Evolutionary conservation across 2,797 vertebrate species (phyloP), one percentile per base, ranked within the genome.

Genomic region (Diglossa cyanea): DNA sequence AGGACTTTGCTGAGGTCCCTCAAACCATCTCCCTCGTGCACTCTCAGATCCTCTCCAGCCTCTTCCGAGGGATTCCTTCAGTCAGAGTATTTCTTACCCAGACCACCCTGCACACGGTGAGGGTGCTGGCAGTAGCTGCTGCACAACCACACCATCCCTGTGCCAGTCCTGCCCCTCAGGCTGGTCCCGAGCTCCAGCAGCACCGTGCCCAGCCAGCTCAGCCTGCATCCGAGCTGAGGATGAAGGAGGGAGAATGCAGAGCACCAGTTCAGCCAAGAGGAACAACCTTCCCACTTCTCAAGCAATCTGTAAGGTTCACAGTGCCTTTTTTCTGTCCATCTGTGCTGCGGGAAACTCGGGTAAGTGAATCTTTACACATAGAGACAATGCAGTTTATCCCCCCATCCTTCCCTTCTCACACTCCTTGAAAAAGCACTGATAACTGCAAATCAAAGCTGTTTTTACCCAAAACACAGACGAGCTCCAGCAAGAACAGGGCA

Each of bases 341-440:
- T 90, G 67, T 80, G 58, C 66, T 74, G 62, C 48, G 77, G 85
- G 75, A 88, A 93, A 61, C 74, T 91, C 93, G 75, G 63, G 45
- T 39, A 76, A 58, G 73, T 80, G 44, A 70, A 89, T 92, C 86
- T 94, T 85, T 73, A 73, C 54, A 61, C 5, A 21, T 2, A 67
- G 50, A 96, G 67, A 86, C 60, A 84, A 63, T 81, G 28, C 11
- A 61, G 39, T 35, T 37, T 30, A n/a, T 6, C 6, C 16, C 20
- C 30, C 16, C 20, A 0, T 12, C 28, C 40, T 19, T 24, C 33
- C 67, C 55, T 40, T 35, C 66, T 53, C 44, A 58, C 40, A 5
- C 20, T 33, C 40, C 48, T 39, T 19, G 8, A 51, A 86, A 63
- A 70, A 18, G 6, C 28, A 78, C 1, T 2, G 0, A 9, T 3